Percentiles rank a stretch among this genome's conserved stretches.
Conservation (phyloP, 2,888 invertebrate species). For the Leucozona laternaria region DNA sequence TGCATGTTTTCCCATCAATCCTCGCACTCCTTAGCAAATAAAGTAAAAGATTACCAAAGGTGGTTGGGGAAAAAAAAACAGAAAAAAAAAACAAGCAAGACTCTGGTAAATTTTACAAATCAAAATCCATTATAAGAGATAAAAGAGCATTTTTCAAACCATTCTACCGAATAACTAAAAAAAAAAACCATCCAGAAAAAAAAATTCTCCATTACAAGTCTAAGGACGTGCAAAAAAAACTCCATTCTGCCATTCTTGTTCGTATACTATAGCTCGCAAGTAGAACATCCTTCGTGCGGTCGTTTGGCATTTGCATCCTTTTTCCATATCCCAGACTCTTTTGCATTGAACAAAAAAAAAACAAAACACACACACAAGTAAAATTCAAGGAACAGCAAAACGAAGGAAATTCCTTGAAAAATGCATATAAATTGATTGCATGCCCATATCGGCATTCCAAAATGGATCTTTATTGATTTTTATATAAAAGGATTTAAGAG, state of each 20-base stretch:
- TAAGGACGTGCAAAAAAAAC: constrained; percentile 22
- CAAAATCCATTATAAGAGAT: constrained; percentile 72
- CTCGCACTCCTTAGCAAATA: background rate
- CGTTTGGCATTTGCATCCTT: constrained; percentile 68
- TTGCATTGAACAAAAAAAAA: constrained; percentile 11
- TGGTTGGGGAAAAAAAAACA: background rate
- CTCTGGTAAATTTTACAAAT: constrained; percentile 74
- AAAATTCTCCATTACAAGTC: constrained; percentile 27
- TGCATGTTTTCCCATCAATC: background rate
- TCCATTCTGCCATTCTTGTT: constrained; percentile 48
- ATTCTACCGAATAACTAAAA: constrained; percentile 53
- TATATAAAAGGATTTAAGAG: constrained; percentile 70
- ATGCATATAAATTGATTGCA: constrained; percentile 75
- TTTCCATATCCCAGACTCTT: constrained; percentile 18
- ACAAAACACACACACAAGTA: background rate
- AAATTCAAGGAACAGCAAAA: constrained; percentile 12
- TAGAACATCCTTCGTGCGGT: constrained; percentile 39
- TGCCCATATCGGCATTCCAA: constrained; percentile 75
- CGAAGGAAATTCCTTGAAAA: constrained; percentile 53
- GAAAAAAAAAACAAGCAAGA: constrained; percentile 40
- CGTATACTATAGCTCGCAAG: constrained; percentile 28
- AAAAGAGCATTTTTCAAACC: constrained; percentile 72
- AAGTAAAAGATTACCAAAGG: constrained; percentile 34
- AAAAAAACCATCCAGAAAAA: background rate
- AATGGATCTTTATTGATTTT: constrained; percentile 74